phyloP scores from a whole-genome alignment of 53 echinoderm and acorn worm genomes.

The Holothuria scabra region DNA sequence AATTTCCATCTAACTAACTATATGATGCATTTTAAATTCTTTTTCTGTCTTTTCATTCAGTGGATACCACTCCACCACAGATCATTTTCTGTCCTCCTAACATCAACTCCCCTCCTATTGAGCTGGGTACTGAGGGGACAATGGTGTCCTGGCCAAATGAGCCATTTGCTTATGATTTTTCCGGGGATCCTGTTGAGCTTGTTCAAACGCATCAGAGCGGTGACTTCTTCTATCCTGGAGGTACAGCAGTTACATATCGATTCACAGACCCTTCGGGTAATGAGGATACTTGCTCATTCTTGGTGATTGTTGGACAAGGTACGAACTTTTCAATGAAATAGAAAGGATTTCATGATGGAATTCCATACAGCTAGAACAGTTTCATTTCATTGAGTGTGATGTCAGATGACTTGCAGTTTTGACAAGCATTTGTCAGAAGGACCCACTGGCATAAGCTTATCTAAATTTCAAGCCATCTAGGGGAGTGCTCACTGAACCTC shows the following conservation, averaged over 20 bases:
- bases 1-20: no score
- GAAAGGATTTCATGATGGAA: no score
- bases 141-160: conserved; percentile 1
- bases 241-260: conserved; percentile 22
- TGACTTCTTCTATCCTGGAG: conserved; percentile 16
- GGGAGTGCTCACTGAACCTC: no score
- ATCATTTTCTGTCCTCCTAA: conserved; percentile 3
- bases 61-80: conserved; percentile 32
- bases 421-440: no score
- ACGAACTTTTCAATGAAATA: not conserved
- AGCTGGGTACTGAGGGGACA: conserved; percentile 17
- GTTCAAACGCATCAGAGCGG: conserved; percentile 1
- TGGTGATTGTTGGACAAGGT: conserved; percentile 4
- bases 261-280: not conserved
- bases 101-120: conserved; percentile 7
- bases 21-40: not conserved
- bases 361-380: no score
- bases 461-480: no score
- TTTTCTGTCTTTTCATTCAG: not conserved
- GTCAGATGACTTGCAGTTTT: no score
- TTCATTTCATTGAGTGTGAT: no score
- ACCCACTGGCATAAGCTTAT: no score
- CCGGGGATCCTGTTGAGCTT: not conserved
- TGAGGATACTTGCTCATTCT: conserved; percentile 13
- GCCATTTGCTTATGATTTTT: not conserved